phyloP scores from a whole-genome alignment of 2,113 vertebrate species.

The Camelus bactrianus region DNA sequence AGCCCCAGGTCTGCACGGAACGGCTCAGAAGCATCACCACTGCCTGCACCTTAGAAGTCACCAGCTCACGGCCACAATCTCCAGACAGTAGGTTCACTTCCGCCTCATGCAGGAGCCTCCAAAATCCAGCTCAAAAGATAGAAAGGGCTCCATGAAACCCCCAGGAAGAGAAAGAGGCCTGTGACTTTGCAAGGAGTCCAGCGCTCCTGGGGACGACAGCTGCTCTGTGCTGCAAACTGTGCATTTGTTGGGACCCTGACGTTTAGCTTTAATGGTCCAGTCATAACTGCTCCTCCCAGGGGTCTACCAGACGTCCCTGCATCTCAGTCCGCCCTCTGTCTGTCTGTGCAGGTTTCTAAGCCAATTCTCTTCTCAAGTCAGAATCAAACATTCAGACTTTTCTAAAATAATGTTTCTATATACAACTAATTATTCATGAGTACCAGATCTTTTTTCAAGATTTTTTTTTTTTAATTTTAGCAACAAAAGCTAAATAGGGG shows the following conservation, averaged over 20 bases:
- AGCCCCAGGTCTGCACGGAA: background rate
- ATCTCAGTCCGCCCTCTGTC: background rate
- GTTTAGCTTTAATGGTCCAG: background rate
- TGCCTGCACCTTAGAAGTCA: background rate
- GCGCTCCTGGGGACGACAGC: background rate
- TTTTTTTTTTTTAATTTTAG: constrained; percentile 8
- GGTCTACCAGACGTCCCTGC: background rate
- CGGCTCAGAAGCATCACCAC: fast-evolving
- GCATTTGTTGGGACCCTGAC: background rate
- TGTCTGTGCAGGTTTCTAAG: background rate
- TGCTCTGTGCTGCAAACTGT: background rate
- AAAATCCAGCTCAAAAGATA: background rate
- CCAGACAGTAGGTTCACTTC: background rate
- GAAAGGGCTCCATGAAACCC: background rate
- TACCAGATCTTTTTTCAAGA: background rate
- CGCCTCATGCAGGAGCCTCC: background rate
- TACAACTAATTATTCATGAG: background rate
- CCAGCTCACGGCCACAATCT: background rate
- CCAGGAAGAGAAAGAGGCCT: background rate
- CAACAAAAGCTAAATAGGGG: background rate
- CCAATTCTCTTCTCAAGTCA: background rate
- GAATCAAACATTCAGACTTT: background rate
- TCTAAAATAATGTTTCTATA: background rate
- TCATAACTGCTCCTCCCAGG: background rate
- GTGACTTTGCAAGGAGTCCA: background rate